Base-by-base conservation (phyloP, 1,140 invertebrate genomes). In the Trachymyrmex septentrionalis region DNA sequence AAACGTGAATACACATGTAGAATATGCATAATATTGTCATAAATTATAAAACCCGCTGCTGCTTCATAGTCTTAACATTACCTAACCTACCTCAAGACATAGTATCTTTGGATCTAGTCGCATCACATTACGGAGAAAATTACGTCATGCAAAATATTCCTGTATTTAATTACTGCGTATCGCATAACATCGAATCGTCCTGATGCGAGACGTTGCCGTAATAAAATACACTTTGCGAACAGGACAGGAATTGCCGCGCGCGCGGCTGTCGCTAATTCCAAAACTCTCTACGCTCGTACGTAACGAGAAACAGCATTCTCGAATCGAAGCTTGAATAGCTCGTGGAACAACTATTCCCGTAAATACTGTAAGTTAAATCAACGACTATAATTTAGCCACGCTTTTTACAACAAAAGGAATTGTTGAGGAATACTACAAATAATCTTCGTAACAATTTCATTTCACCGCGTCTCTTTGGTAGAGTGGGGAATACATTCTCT, bases 71-170 rank as follows among this genome's bases (percentile, higher is more conserved):
- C 44, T 86, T 77, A 85, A 89, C 72, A 82, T 84, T 84, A 84
- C 80, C 69, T 82, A 82, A 82, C 80, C 80, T 84, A 84, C 80
- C 80, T 84, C 80, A 84, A 82, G 80, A 84, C 80, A 34, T 73
- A 84, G 80, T 84, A 84, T 84, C 80, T 84, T 75, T 3, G 55
- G 69, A 75, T 84, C 80, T 84, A 61, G 55, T 48, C 55, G 69
- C 69, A 73, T 84, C 80, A n/a, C 80, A 30, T 61, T 84, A 75
- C 69, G 38, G 38, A 16, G 24, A 84, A 67, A 75, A 75, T 84
- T 84, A 84, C 80, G 69, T 84, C 80, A 75, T 48, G 80, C 55
- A 61, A 84, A 84, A 75, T 84, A 84, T 84, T 61, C 69, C 27
- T 50, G 80, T 75, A 84, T 84, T 84, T 84, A 84, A 75, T 75